These are phyloP conservation scores for Neuroterus valhalla DNA, from an alignment of 1,140 invertebrate species.

Conservation along the genomic window DNA sequence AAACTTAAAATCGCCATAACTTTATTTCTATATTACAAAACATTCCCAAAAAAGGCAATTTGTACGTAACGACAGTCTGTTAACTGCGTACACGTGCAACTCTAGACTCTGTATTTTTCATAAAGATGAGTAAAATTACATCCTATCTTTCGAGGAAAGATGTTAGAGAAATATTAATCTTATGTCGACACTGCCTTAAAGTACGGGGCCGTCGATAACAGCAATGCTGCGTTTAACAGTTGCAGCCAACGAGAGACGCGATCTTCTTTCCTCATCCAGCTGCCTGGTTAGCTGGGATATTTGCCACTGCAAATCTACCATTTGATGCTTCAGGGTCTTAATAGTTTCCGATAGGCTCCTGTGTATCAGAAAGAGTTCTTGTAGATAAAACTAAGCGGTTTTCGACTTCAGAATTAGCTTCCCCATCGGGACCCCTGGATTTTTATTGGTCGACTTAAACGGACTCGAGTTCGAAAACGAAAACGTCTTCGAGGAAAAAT, in stretches of 20 bases:
- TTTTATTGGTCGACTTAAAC: neutral
- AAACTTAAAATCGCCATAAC: slow-evolving; percentile 18
- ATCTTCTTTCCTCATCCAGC: slow-evolving; percentile 74
- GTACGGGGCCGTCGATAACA: slow-evolving; percentile 63
- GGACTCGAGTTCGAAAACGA: neutral
- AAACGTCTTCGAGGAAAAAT: neutral
- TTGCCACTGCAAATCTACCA: slow-evolving; percentile 77
- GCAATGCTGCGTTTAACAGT: slow-evolving; percentile 70
- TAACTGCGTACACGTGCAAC: neutral
- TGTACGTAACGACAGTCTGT: slow-evolving; percentile 7
- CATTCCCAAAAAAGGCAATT: slow-evolving; percentile 30
- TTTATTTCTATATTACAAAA: slow-evolving; percentile 31
- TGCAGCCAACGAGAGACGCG: slow-evolving; percentile 70
- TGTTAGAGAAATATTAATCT: slow-evolving; percentile 32
- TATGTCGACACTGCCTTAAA: slow-evolving; percentile 40
- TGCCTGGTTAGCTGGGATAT: slow-evolving; percentile 71
- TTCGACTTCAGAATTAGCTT: slow-evolving; percentile 57
- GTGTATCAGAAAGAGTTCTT: slow-evolving; percentile 19
- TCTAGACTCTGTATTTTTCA: slow-evolving; percentile 22
- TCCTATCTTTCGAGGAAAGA: slow-evolving; percentile 4
- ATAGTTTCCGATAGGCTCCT: slow-evolving; percentile 83
- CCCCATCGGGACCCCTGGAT: neutral
- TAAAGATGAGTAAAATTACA: slow-evolving; percentile 23
- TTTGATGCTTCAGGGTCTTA: slow-evolving; percentile 80
- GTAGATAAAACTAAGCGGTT: neutral